Base-by-base conservation (phyloP, 2,113 vertebrate genomes). In the Corythaixoides concolor region DNA sequence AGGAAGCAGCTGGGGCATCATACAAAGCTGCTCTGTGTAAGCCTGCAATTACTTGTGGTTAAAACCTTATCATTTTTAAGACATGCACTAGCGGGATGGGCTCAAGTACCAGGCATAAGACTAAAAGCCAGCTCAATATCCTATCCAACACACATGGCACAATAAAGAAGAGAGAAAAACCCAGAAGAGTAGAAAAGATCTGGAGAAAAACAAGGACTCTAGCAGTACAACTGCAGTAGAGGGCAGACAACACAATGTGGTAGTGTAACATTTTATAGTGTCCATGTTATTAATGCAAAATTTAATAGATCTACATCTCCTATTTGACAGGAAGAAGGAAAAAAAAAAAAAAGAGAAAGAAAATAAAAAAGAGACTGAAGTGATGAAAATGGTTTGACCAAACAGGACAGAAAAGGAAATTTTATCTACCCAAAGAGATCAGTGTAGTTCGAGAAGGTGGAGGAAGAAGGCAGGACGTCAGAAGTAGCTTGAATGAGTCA, bases 341-440 rank as follows among this genome's bases (percentile, higher is more conserved):
- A 50, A 28, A 14, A 53, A 28, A 28, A 13, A 21, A 15, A 5
- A 2, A 13, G 4, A 1, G 8, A 4, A 23, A 16, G 4, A 11
- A 24, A 7, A 6, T 4, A 10, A 33, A 23, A 27, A 6, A 11
- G n/a, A 53, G 1, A 28, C 11, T n/a, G 14, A 60, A 90, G 28
- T 28, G 15, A 72, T 47, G 6, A 30, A 50, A 95, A 77, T 24
- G 1, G 11, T 55, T 92, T 59, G 55, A 95, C 11, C 30, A 47
- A 89, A 94, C 12, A 64, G 47, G 27, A 81, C 16, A 64, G 52
- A 72, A 92, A 75, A 89, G 14, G 6, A 83, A 79, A 58, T 87
- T 75, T 78, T 82, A 82, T 95, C 64, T 82, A 69, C 58, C 69
- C 76, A 89, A 80, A 86, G 45, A 92, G 30, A 79, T 52, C 43